Base-by-base conservation (phyloP, 2,113 vertebrate species). In the Nannobrachium achirus region DNA sequence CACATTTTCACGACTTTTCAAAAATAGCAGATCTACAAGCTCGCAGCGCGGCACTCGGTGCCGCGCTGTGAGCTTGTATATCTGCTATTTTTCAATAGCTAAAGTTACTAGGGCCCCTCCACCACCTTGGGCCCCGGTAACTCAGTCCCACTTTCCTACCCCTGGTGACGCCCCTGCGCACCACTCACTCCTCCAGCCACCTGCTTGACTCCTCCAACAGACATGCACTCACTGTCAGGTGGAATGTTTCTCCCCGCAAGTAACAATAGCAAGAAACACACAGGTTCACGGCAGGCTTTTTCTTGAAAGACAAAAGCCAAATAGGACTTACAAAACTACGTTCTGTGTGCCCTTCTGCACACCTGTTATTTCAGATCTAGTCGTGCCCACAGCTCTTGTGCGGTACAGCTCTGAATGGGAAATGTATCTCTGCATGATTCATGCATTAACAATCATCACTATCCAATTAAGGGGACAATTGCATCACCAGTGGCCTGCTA, bases 371-470 rank as follows among this genome's bases (percentile, higher is more conserved):
- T 52, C 16, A 19, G 9, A 20, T 52, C 50, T 10, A 62, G 8
- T 52, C 48, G 56, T 7, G n/a, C 20, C 51, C 13, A 0, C 39
- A 38, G 7, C n/a, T 70, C 15, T 8, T 56, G 15, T 10, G n/a
- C 56, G 38, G 38, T 16, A 51, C 16, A 16, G 50, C 49, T 39
- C 10, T 49, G 51, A 60, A 42, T 44, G 40, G 57, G 18, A 76
- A 70, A 79, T 56, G 40, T 49, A 66, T 40, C 73, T 65, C 49
- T 63, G 61, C 45, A 63, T 38, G 63, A 75, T 74, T 80, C 78
- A 80, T 86, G 76, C 71, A 85, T 89, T 85, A 72, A 79, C 75
- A 84, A 83, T 82, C 57, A 64, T 73, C 58, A 48, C 80, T 52
- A 44, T 55, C 84, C 71, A 84, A 88, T 89, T 85, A 86, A 77